Base-by-base conservation (phyloP, 2,888 invertebrate species). In the Endomychus coccineus region DNA sequence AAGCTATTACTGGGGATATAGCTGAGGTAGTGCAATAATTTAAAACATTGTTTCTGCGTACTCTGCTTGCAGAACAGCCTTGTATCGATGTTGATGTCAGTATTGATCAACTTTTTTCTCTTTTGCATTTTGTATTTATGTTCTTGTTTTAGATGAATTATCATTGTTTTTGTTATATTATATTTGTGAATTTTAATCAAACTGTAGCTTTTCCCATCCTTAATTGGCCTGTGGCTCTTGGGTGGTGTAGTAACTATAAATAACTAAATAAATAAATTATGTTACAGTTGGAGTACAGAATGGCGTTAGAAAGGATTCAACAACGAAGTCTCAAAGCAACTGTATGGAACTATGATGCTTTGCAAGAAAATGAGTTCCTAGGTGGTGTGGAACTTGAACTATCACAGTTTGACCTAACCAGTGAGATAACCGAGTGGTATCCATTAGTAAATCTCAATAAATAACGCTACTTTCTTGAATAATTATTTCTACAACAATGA, bases 321-420 rank as follows among this genome's bases (percentile, higher is more conserved):
- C 73, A 72, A 46, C 73, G 88, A 29, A 76, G 75, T 6, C 68
- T 96, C n/a, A 89, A 92, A 63, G 91, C 92, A 1, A 90, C 94
- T 0, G 84, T 95, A 6, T 95, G 94, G 95, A 85, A 89, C 61
- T 88, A 92, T 64, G 94, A 94, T 62, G 79, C 88, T 1, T 67
- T 95, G 24, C 92, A 92, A 62, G 94, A 94, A 64, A 95, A 95
- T 67, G 88, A 90, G 67, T 88, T 94, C 62, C 71, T 95, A 6
- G 96, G 96, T 15, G 92, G 92, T n/a, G 83, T 89, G 37, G 80
- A 84, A 48, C 74, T 95, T 49, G 80, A 81, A 2, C 70, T 96
- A 9, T 70, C 71, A 40, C 73, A 81, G 21, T 66, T 88, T 43
- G 80, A 87, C 54, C 69, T 92, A 42, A 74, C 77, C 2, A 76